Evolutionary conservation across 2,888 invertebrate genomes (phyloP), one percentile per base, ranked within the genome.

Genomic region (Limenitis camilla): DNA sequence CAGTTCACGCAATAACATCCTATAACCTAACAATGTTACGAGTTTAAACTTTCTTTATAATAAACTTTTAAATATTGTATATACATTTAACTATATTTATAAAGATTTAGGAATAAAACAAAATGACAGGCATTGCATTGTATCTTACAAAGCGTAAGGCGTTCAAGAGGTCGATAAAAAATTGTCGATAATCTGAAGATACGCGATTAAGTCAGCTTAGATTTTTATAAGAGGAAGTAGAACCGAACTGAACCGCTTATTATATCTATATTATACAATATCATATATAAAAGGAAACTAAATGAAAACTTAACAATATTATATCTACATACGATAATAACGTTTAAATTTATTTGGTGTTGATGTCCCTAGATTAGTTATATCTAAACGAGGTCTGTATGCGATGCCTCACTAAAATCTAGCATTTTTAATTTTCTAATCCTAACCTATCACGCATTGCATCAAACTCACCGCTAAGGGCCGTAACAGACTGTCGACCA

Each of bases 341-440:
- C 54, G 66, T 59, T 79, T 81, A 74, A 74, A 72, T 71, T 75
- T 81, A 83, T 71, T 84, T 84, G 84, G 84, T 84, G 84, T 84
- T 81, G 72, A 77, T 68, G 71, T 82, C 76, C 76, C 77, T 82
- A 78, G 71, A 72, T 72, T 72, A 74, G 55, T 55, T 65, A 64
- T 41, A 59, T 19, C 30, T 44, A 50, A 29, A 10, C 58, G 65
- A 68, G 65, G 66, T 64, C 62, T 61, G 60, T 54, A 64, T 59
- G 58, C 54, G 52, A 52, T 54, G 59, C 63, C 61, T 58, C 54
- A 58, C 67, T 70, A 68, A 60, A 36, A 47, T 62, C 71, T 74
- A 73, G 68, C 69, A 56, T 62, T 67, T 53, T 56, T 49, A 53
- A 42, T 46, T 38, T 43, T 55, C 53, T 50, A 45, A 38, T 40